Percentiles rank a stretch among this genome's conserved stretches.
Evolutionary conservation across 2,888 invertebrate species (phyloP).

Genomic region (Beris morrisii): DNA sequence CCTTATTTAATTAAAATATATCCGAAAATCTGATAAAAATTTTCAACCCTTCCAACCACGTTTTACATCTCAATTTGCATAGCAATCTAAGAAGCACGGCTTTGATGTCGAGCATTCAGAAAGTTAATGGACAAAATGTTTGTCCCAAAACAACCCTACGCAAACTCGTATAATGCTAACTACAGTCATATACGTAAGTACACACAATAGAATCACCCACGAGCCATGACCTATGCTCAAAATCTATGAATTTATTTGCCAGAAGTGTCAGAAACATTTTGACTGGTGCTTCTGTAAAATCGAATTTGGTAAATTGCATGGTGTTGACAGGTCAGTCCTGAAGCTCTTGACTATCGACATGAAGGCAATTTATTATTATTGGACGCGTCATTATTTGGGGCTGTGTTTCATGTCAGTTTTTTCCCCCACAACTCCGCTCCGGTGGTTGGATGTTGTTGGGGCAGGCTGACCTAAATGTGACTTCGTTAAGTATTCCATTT

Average conservation of each 20-base stretch:
- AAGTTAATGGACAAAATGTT: too few relatives aligned
- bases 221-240: constrained; percentile 7
- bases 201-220: too few relatives aligned
- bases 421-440: background rate
- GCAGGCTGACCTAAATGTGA: constrained; percentile 16
- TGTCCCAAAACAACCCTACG: too few relatives aligned
- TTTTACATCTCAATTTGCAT: too few relatives aligned
- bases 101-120: too few relatives aligned
- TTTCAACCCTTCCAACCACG: too few relatives aligned
- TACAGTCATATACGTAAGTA: too few relatives aligned
- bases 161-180: too few relatives aligned
- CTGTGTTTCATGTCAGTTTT: background rate
- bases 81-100: too few relatives aligned
- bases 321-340: constrained; percentile 2
- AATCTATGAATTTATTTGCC: constrained; percentile 20
- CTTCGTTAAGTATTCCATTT: constrained; percentile 24
- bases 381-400: constrained; percentile 15
- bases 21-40: too few relatives aligned
- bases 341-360: constrained; percentile 3
- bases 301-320: constrained; percentile 25
- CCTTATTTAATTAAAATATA: too few relatives aligned
- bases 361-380: constrained; percentile 23
- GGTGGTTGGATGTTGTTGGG: background rate
- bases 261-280: constrained; percentile 24
- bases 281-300: constrained; percentile 10